phyloP scores from a whole-genome alignment of 2,888 invertebrate species.

The Smittia sp. region DNA sequence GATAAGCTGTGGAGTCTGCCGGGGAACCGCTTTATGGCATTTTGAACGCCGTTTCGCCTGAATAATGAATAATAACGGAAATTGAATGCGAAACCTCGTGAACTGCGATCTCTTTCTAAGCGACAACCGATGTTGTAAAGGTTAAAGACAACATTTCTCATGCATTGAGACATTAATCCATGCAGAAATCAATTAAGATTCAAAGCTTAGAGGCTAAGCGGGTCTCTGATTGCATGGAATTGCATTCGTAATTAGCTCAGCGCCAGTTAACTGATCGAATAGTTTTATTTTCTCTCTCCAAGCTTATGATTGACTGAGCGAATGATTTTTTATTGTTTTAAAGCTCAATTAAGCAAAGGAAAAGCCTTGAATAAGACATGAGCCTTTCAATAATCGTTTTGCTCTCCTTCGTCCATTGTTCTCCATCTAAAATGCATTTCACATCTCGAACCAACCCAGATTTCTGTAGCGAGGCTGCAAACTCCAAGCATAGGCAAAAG shows the following conservation, averaged over 20 bases:
- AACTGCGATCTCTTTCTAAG: not conserved
- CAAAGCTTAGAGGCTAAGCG: not conserved
- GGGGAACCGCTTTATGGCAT: slow-evolving; percentile 31
- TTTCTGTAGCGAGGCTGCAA: not conserved
- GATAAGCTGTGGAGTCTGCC: not conserved
- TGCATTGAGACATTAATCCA: slow-evolving; percentile 1
- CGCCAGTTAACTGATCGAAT: too few relatives aligned
- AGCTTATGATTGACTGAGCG: slow-evolving; percentile 33
- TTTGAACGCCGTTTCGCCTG: not conserved
- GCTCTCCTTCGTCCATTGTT: not conserved
- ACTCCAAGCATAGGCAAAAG: not conserved
- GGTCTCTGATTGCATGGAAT: not conserved
- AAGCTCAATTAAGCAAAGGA: slow-evolving; percentile 31
- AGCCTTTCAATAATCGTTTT: not conserved
- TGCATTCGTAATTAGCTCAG: not conserved
- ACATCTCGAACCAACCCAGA: too few relatives aligned
- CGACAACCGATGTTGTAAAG: not conserved
- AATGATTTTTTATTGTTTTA: slow-evolving; percentile 35
- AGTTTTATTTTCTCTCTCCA: not conserved
- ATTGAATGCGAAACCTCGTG: slow-evolving; percentile 23
- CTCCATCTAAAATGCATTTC: not conserved
- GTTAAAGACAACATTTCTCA: not conserved
- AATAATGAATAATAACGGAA: slow-evolving; percentile 41
- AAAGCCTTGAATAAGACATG: slow-evolving; percentile 31
- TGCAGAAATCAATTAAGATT: slow-evolving; percentile 5